Evolutionary conservation across 2,888 invertebrate species (phyloP).

Genomic region (Machimus rusticus): DNA sequence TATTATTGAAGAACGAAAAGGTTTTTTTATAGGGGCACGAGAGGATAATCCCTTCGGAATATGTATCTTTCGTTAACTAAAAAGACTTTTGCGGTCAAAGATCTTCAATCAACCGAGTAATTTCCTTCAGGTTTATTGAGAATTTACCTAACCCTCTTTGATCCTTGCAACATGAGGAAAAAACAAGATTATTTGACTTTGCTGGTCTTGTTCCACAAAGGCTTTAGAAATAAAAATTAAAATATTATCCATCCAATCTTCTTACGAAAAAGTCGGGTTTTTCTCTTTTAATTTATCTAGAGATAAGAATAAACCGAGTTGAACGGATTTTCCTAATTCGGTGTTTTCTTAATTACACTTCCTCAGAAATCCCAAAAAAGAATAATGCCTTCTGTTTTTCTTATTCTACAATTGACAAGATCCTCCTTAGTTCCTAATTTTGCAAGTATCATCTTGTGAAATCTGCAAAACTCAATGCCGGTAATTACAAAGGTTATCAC

Average conservation of each 20-base stretch:
- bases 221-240: too few relatives aligned
- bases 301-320: not conserved
- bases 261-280: not conserved
- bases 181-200: too few relatives aligned
- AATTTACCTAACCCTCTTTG: too few relatives aligned
- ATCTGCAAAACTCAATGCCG: not conserved
- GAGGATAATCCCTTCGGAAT: not conserved
- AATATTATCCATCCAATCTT: too few relatives aligned
- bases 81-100: not conserved
- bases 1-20: not conserved
- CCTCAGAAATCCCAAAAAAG: not conserved
- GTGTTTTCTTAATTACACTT: not conserved
- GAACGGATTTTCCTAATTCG: not conserved
- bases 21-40: too few relatives aligned
- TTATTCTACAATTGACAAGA: not conserved
- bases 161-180: too few relatives aligned
- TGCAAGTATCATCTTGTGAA: not conserved
- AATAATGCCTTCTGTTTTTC: not conserved
- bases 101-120: too few relatives aligned
- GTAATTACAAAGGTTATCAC: not conserved
- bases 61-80: not conserved
- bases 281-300: not conserved
- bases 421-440: not conserved
- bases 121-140: too few relatives aligned
- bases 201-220: too few relatives aligned